These are phyloP conservation scores for Microplitis manilae DNA, from an alignment of 2,888 invertebrate species.

Conservation along the genomic window DNA sequence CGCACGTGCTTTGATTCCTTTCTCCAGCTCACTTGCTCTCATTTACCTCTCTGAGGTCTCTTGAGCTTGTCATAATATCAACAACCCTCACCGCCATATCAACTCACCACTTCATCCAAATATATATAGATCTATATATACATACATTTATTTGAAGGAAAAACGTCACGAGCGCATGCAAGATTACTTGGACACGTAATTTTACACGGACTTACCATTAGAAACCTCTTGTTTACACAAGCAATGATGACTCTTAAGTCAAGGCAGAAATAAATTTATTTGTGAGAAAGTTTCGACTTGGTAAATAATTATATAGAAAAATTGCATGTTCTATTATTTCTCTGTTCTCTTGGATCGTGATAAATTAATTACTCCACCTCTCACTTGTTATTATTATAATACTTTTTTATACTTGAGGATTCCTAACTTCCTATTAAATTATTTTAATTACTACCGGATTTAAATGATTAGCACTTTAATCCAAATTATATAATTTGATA, in stretches of 20 bases:
- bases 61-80: neutral
- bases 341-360: constrained; percentile 5
- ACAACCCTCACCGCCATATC: constrained; percentile 15
- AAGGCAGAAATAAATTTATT: neutral
- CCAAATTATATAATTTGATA: neutral
- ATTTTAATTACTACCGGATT: constrained; percentile 11
- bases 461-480: neutral
- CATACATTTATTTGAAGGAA: constrained; percentile 21
- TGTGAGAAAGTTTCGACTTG: constrained; percentile 26
- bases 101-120: neutral
- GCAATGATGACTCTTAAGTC: neutral
- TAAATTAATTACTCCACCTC: constrained; percentile 17
- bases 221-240: neutral
- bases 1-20: constrained; percentile 41
- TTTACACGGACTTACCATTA: neutral
- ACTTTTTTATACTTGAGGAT: neutral
- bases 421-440: neutral
- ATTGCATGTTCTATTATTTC: constrained; percentile 17
- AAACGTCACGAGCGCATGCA: constrained; percentile 28
- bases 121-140: neutral
- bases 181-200: constrained; percentile 27
- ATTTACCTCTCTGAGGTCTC: constrained; percentile 6
- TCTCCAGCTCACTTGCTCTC: constrained; percentile 10
- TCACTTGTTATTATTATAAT: constrained; percentile 11
- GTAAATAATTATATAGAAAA: constrained; percentile 6